Evolutionary conservation across 2,113 vertebrate genomes (phyloP).

Genomic region (Mustela nigripes): DNA sequence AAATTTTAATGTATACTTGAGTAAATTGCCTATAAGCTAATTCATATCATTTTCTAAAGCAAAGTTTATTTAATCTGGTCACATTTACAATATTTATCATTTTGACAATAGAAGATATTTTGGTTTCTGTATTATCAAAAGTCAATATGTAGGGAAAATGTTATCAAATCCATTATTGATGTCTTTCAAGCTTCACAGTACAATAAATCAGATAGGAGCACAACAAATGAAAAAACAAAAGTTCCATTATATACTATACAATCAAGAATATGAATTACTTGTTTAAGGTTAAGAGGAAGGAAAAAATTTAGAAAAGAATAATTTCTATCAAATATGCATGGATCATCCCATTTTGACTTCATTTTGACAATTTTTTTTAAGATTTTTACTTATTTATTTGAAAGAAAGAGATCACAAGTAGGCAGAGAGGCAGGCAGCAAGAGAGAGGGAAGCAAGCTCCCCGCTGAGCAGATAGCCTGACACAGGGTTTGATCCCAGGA

Average conservation of each 20-base stretch:
- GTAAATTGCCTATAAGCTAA: not conserved
- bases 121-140: not conserved
- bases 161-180: not conserved
- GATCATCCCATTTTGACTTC: conserved; percentile 6
- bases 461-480: no score
- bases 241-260: not conserved
- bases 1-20: not conserved
- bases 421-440: no score
- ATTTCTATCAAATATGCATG: not conserved
- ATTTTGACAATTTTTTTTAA: not conserved
- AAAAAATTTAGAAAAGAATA: not conserved
- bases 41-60: not conserved
- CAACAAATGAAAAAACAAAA: not conserved
- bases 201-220: not conserved
- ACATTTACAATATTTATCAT: not conserved
- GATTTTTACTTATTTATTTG: no score
- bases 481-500: no score
- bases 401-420: no score
- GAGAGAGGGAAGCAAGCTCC: no score
- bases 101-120: not conserved
- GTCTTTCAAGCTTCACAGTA: conserved; percentile 40
- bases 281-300: not conserved
- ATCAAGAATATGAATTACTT: not conserved
- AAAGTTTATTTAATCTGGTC: not conserved
- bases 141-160: not conserved